Evolutionary conservation across 2,797 vertebrate genomes (phyloP).

Genomic region (Acipenser transmontanus): DNA sequence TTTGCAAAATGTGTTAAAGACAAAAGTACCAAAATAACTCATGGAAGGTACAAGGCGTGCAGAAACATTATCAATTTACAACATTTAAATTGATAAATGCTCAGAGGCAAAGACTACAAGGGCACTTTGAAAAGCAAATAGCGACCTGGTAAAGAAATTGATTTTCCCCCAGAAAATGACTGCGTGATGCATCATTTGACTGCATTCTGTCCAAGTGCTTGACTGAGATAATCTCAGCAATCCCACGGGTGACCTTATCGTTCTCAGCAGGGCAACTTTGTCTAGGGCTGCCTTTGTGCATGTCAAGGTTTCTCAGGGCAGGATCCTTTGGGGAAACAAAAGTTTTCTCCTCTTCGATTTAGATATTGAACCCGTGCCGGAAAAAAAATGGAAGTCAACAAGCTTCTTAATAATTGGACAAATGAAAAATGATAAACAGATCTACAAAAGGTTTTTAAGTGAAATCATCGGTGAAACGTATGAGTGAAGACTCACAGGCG

Average conservation of each 20-base stretch:
- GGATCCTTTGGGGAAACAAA: conserved; percentile 66
- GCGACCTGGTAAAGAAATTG: conserved; percentile 82
- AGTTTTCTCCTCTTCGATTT: conserved; percentile 71
- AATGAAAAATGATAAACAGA: conserved; percentile 47
- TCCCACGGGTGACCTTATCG: conserved; percentile 88
- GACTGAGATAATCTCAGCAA: conserved; percentile 87
- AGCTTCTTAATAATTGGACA: conserved; percentile 62
- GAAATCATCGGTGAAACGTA: conserved; percentile 22
- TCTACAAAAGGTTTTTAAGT: conserved; percentile 39
- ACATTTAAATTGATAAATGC: conserved; percentile 92
- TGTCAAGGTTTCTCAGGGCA: conserved; percentile 76
- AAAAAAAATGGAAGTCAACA: conserved; percentile 45
- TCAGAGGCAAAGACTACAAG: conserved; percentile 79
- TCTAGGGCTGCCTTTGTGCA: conserved; percentile 74
- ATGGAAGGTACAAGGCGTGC: conserved; percentile 65
- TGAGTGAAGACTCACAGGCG: neutral
- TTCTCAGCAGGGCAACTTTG: conserved; percentile 75
- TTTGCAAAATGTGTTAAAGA: conserved; percentile 50
- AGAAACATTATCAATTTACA: conserved; percentile 87
- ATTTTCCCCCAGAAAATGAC: conserved; percentile 81
- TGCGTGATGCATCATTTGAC: conserved; percentile 89
- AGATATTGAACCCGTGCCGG: conserved; percentile 62
- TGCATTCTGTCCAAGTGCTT: conserved; percentile 87
- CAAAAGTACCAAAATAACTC: conserved; percentile 69
- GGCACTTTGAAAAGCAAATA: conserved; percentile 94